A percentile compares a stretch with the other conserved stretches of the same genome.
Evolutionary conservation across 2,888 invertebrate genomes (phyloP).

Genomic region (Heteropelma amictum): DNA sequence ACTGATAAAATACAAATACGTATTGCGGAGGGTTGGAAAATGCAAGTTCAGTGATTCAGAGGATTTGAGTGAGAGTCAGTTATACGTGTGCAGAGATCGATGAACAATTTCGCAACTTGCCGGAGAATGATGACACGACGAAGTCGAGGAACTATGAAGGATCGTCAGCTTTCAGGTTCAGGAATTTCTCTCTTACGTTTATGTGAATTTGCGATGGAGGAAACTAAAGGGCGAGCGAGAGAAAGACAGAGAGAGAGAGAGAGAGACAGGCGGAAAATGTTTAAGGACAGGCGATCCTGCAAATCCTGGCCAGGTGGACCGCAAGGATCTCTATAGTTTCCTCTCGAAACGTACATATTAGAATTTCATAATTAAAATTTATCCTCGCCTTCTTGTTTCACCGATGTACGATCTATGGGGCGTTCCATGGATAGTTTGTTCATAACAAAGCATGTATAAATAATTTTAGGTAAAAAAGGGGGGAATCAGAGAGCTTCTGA

Average conservation of each 20-base stretch:
- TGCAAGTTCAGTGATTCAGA: constrained; percentile 36
- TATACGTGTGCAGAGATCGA: constrained; percentile 48
- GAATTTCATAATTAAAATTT: constrained; percentile 71
- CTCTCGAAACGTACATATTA: constrained; percentile 51
- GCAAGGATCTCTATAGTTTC: constrained; percentile 63
- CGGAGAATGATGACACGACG: constrained; percentile 41
- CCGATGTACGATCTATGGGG: too few species aligned
- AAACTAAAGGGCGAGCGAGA: not conserved
- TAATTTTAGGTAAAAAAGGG: too few species aligned
- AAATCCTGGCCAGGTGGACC: constrained; percentile 48
- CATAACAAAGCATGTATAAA: too few species aligned
- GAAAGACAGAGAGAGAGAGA: constrained; percentile 32
- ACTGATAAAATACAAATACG: not conserved
- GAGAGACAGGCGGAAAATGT: not conserved
- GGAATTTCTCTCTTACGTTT: constrained; percentile 51
- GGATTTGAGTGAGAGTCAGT: constrained; percentile 5
- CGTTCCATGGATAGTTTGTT: too few species aligned
- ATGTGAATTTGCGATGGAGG: constrained; percentile 42
- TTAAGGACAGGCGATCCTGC: not conserved
- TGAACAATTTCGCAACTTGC: constrained; percentile 43
- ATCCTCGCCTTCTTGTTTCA: constrained; percentile 37
- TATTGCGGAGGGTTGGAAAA: constrained; percentile 6
- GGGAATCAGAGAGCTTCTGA: too few species aligned
- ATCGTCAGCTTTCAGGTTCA: constrained; percentile 54
- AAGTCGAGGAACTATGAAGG: constrained; percentile 46